Conservation (phyloP, 1,140 invertebrate genomes). For the Megalopta genalis region DNA sequence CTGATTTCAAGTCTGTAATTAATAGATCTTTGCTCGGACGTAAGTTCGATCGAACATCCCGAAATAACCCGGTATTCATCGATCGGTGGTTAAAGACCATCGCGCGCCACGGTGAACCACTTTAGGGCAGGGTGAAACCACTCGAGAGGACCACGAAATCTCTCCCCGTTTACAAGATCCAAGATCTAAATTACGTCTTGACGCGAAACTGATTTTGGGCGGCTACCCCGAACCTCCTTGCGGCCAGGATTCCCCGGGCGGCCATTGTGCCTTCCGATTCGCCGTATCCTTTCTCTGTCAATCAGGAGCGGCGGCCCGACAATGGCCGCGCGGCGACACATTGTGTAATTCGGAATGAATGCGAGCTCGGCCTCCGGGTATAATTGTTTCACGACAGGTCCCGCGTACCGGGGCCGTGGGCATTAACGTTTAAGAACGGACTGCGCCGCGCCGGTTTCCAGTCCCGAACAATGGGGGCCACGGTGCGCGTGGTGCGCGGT, state of each 20-base stretch:
- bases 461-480: slow-evolving; percentile 40
- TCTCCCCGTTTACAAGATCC: not conserved
- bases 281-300: slow-evolving; percentile 60
- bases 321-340: slow-evolving; percentile 57
- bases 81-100: no score
- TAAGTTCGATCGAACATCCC: no score
- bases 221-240: not conserved
- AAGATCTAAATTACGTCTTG: slow-evolving; percentile 9
- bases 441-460: not conserved
- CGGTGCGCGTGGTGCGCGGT: not conserved
- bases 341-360: slow-evolving; percentile 63
- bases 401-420: slow-evolving; percentile 8
- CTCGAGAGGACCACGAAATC: no score
- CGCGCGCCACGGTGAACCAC: no score
- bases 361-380: slow-evolving; percentile 5
- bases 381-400: slow-evolving; percentile 60
- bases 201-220: slow-evolving; percentile 5
- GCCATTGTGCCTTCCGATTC: slow-evolving; percentile 49
- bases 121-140: no score
- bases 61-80: no score
- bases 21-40: no score
- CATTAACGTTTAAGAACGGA: slow-evolving; percentile 32
- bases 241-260: not conserved
- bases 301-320: slow-evolving; percentile 35
- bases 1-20: no score